These are phyloP conservation scores for Rhinolophus ferrumequinum DNA, from an alignment of 2,113 vertebrate species.

Conservation along the genomic window DNA sequence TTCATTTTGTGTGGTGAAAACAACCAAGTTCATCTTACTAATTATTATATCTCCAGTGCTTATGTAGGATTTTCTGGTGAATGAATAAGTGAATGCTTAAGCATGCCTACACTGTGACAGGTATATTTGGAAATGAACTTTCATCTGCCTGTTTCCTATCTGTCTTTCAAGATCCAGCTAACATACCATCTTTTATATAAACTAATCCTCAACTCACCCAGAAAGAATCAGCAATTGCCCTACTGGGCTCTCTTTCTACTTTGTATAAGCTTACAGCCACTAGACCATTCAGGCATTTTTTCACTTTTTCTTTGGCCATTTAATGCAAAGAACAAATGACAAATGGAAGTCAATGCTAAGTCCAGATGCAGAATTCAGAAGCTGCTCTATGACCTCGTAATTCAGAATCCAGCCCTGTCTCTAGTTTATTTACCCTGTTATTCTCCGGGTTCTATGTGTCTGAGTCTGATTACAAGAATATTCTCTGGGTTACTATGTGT, in stretches of 20 bases:
- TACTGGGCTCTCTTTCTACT: neutral
- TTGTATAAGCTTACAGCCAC: neutral
- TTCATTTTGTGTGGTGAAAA: neutral
- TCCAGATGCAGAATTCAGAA: neutral
- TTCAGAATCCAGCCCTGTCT: neutral
- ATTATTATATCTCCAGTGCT: neutral
- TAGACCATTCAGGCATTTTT: neutral
- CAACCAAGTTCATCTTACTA: neutral
- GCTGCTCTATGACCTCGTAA: neutral
- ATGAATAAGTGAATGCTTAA: neutral
- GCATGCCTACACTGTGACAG: neutral
- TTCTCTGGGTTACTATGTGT: neutral
- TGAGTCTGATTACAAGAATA: neutral
- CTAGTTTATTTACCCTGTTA: neutral
- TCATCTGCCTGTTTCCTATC: neutral
- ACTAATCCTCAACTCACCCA: neutral
- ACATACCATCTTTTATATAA: neutral
- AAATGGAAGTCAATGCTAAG: neutral
- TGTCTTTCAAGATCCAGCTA: neutral
- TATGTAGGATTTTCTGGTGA: neutral
- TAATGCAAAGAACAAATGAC: neutral
- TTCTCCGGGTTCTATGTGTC: neutral
- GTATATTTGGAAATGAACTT: neutral
- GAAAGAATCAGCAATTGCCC: neutral
- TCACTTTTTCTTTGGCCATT: neutral